Conservation (phyloP, 2,113 vertebrate genomes). For the Dicerorhinus sumatrensis region DNA sequence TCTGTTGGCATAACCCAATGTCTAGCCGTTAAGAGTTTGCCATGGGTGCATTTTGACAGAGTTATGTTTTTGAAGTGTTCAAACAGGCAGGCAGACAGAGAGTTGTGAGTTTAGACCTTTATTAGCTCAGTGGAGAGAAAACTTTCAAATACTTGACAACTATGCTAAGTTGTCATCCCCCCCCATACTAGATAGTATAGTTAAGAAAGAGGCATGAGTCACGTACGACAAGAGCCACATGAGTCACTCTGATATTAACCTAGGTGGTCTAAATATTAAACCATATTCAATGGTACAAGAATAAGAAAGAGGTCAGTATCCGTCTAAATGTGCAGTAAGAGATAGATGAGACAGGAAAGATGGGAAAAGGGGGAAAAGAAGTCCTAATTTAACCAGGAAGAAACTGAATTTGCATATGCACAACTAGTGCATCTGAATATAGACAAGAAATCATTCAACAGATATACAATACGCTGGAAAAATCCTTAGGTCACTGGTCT, state of each 20-base stretch:
- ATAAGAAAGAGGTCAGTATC: not conserved
- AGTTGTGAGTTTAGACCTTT: slow-evolving; percentile 44
- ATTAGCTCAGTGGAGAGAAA: slow-evolving; percentile 32
- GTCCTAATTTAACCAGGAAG: not conserved
- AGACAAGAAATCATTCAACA: not conserved
- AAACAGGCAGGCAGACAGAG: not conserved
- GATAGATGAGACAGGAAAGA: not conserved
- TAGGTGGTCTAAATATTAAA: slow-evolving; percentile 50
- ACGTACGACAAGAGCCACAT: not conserved
- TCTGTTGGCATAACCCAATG: not conserved
- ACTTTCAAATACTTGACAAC: not conserved
- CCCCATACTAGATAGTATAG: not conserved
- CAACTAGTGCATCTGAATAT: not conserved
- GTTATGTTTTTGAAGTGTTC: not conserved
- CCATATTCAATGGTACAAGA: slow-evolving; percentile 9
- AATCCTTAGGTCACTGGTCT: not conserved
- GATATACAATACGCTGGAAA: not conserved
- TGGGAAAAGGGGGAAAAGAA: not conserved
- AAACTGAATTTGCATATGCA: not conserved
- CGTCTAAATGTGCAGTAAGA: not conserved
- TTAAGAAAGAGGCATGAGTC: slow-evolving; percentile 27
- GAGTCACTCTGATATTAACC: slow-evolving; percentile 15
- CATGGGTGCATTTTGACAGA: not conserved
- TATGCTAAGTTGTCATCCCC: not conserved
- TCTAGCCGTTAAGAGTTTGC: not conserved